A percentile compares a stretch with the other conserved stretches of the same genome.
These are phyloP conservation scores for Hydra vulgaris DNA, from an alignment of 30 jellyfish, hydroid and myxozoan genomes.

Conservation along the genomic window DNA sequence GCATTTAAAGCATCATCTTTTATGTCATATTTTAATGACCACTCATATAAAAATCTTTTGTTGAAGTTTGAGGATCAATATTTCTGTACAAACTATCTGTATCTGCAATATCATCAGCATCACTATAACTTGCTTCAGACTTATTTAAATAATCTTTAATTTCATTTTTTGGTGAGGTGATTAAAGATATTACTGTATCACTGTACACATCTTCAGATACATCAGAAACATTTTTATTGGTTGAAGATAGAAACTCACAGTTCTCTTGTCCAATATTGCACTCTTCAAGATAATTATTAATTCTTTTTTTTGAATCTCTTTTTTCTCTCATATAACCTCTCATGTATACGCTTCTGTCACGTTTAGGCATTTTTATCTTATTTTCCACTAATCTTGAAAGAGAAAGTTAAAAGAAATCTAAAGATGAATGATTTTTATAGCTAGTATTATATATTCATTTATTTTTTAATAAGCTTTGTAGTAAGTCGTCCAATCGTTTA, in stretches of 20 bases:
- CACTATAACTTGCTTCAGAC: not conserved
- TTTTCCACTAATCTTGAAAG: not conserved
- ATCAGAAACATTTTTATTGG: not conserved
- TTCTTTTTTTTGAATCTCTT: not conserved
- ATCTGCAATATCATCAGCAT: not conserved
- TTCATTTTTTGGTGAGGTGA: not conserved
- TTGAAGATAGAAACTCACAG: not conserved
- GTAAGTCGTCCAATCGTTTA: not conserved
- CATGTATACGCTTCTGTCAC: not conserved
- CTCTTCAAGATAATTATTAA: not conserved
- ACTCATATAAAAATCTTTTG: not conserved
- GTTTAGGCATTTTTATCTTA: not conserved
- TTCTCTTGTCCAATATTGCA: not conserved
- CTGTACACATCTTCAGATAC: not conserved
- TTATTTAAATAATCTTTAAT: not conserved
- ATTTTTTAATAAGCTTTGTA: no score
- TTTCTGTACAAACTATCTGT: not conserved
- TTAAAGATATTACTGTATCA: not conserved
- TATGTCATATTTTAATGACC: not conserved
- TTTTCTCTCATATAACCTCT: not conserved
- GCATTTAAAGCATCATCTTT: not conserved
- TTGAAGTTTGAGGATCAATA: not conserved
- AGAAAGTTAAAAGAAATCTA: not conserved
- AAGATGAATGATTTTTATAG: not conserved
- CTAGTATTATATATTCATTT: not conserved